phyloP scores from a whole-genome alignment of 2,888 invertebrate species.

The Erpobdella octoculata region DNA sequence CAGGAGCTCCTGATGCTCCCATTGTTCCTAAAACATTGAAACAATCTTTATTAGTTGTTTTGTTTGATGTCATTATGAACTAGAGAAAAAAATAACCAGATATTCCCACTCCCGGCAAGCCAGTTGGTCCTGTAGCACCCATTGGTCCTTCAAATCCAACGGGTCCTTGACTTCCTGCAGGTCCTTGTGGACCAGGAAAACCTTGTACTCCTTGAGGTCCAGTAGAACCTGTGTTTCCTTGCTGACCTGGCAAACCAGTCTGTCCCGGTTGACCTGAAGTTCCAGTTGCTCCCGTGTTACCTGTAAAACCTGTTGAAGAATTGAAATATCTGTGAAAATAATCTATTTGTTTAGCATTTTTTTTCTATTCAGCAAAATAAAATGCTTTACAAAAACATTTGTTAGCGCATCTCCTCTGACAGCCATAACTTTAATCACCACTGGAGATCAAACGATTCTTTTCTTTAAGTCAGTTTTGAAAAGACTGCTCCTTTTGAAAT shows the following conservation, averaged over 20 bases:
- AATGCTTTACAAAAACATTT: too few species aligned
- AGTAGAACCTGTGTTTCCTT: background rate
- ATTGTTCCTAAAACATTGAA: background rate
- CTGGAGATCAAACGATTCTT: too few species aligned
- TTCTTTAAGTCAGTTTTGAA: too few species aligned
- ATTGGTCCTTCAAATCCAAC: background rate
- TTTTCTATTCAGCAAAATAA: background rate
- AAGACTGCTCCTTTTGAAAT: too few species aligned
- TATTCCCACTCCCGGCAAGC: slow-evolving; percentile 12
- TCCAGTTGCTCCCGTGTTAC: background rate
- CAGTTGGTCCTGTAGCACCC: slow-evolving; percentile 20
- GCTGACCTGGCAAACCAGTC: background rate
- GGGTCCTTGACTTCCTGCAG: slow-evolving; percentile 2
- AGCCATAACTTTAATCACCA: too few species aligned
- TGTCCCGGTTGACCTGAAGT: background rate
- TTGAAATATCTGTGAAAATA: too few species aligned
- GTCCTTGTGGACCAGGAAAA: background rate
- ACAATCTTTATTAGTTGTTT: background rate
- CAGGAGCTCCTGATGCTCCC: slow-evolving; percentile 10
- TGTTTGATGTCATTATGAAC: background rate
- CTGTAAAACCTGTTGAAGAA: background rate
- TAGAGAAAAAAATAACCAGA: background rate
- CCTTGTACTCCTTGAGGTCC: slow-evolving; percentile 21
- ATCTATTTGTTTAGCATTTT: too few species aligned
- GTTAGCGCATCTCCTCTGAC: too few species aligned